Evolutionary conservation across 1,140 invertebrate genomes (phyloP), one percentile per base, ranked within the genome.

Genomic region (Heliothis virescens): DNA sequence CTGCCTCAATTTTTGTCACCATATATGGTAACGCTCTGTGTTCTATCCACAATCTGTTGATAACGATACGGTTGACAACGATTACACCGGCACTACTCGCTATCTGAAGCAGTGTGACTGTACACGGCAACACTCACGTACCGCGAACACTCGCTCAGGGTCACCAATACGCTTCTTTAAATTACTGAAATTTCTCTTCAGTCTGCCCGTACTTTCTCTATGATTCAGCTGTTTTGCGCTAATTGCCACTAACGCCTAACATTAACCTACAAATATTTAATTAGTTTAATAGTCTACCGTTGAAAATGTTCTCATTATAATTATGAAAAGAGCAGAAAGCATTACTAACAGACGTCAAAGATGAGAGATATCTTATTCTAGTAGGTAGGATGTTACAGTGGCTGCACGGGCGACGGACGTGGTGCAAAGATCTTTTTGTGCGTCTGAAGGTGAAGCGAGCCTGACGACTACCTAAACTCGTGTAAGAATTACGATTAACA

Each of bases 11-110:
- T 91, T 94, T 92, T 86, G 88, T 94, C 85, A 92, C 92, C 92
- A 91, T 92, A 94, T 94, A 92, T 91, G 92, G 92, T 90, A 89
- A 92, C 82, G 86, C 82, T 87, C 82, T 88, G 83, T 85, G 81
- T 83, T 65, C 85, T 87, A 91, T 87, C 79, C 83, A 81, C 86
- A 82, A 81, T 71, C 53, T 71, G 85, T 79, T 91, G 89, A 91
- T 91, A 91, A 92, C 67, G 76, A 75, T 80, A 83, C 83, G 83
- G 79, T 80, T 86, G 91, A 92, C 92, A 92, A 88, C 83, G 62
- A 80, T 85, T 71, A 75, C 85, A 85, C 87, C 83, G 81, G 60
- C 55, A 75, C 41, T 78, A 81, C 83, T 81, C 65, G 79, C 85
- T 87, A 87, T 88, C 84, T 85, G 53, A 80, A 84, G 84, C 80